A percentile compares a stretch with the other conserved stretches of the same genome.
Evolutionary conservation across 1,140 invertebrate species (phyloP).

Genomic region (Habropoda laboriosa): DNA sequence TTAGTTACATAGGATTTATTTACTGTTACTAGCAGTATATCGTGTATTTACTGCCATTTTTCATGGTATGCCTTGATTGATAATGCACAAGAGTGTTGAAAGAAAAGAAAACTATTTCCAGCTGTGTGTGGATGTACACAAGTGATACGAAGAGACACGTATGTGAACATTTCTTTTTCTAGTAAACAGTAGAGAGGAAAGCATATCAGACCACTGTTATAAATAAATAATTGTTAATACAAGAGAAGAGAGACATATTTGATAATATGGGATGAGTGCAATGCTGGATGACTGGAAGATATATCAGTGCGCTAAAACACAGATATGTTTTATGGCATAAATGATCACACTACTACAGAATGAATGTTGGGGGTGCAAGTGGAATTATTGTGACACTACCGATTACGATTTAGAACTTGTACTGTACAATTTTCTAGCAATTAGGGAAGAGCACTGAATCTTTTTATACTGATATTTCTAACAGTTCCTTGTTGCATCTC

Average conservation of each 20-base stretch:
- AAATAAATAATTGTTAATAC: conserved; percentile 78
- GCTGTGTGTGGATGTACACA: conserved; percentile 57
- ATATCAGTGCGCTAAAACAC: conserved; percentile 60
- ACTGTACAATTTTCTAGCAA: conserved; percentile 66
- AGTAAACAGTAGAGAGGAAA: conserved; percentile 66
- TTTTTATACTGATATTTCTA: conserved; percentile 74
- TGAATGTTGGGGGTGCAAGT: conserved; percentile 56
- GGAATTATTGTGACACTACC: conserved; percentile 63
- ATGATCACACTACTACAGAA: conserved; percentile 38
- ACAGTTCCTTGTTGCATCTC: conserved; percentile 75
- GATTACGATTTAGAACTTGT: conserved; percentile 61
- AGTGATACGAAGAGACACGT: conserved; percentile 60
- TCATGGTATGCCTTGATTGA: conserved; percentile 70
- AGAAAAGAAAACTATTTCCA: conserved; percentile 33
- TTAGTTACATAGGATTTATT: conserved; percentile 68
- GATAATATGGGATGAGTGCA: conserved; percentile 78
- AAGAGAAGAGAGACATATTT: conserved; percentile 74
- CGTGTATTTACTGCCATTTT: conserved; percentile 74
- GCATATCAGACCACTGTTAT: conserved; percentile 82
- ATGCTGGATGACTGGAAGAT: conserved; percentile 68
- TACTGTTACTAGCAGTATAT: conserved; percentile 66
- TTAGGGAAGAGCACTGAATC: conserved; percentile 69
- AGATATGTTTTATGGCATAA: conserved; percentile 44
- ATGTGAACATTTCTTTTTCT: conserved; percentile 64
- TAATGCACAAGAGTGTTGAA: conserved; percentile 47